A percentile compares a stretch with the other conserved stretches of the same genome.
Conservation (phyloP, 2,113 vertebrate genomes). For the Mastomys natalensis region DNA sequence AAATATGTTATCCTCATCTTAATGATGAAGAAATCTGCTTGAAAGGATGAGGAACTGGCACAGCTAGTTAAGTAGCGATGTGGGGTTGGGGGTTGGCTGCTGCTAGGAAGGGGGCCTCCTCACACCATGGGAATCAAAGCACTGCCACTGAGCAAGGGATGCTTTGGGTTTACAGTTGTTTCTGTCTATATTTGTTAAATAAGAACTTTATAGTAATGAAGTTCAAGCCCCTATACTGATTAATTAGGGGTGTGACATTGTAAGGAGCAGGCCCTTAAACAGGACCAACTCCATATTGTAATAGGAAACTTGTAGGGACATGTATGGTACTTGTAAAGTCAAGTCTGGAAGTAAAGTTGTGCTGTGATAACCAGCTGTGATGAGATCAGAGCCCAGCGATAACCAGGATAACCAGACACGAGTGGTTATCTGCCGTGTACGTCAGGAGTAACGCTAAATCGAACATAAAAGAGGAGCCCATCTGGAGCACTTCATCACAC, state of each 20-base stretch:
- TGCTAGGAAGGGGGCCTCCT: neutral
- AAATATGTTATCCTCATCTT: conserved; percentile 46
- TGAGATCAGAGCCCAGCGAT: no score
- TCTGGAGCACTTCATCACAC: no score
- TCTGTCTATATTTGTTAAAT: neutral
- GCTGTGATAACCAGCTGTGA: no score
- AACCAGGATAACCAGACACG: no score
- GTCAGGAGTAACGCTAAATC: no score
- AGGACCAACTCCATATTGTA: no score
- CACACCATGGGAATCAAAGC: conserved; percentile 25
- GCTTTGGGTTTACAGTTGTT: neutral
- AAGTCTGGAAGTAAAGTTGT: no score
- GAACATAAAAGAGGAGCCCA: no score
- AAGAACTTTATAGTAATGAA: conserved; percentile 42
- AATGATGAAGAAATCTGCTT: conserved; percentile 59
- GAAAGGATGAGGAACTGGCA: conserved; percentile 59
- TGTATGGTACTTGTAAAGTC: no score
- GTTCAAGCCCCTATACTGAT: neutral
- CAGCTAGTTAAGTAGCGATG: conserved; percentile 51
- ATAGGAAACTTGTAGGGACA: no score
- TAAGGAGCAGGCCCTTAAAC: no score
- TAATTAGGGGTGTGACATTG: neutral
- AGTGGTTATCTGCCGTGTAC: no score
- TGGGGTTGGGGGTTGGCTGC: neutral
- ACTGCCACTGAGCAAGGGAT: neutral